phyloP scores from a whole-genome alignment of 1,140 invertebrate genomes.

The Camponotus floridanus region DNA sequence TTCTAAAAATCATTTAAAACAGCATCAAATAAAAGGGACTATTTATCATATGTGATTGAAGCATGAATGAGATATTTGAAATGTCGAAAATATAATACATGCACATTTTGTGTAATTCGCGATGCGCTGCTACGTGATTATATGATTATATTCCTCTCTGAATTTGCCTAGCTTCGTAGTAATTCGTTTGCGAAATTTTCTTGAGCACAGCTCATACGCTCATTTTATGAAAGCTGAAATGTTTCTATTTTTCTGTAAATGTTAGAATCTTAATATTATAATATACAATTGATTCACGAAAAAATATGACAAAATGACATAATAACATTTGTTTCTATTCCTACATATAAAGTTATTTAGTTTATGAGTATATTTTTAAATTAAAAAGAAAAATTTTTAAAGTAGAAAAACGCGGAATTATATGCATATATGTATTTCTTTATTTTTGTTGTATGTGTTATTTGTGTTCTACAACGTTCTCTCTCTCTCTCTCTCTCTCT shows the following conservation, averaged over 20 bases:
- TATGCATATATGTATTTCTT: constrained; percentile 1
- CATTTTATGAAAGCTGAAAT: neutral
- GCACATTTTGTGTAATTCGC: neutral
- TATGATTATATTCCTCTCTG: neutral
- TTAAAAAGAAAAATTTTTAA: neutral
- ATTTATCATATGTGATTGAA: constrained; percentile 28
- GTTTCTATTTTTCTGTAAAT: neutral
- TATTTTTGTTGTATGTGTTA: constrained; percentile 17
- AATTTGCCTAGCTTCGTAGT: neutral
- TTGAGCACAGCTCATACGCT: neutral
- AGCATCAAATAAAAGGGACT: constrained; percentile 5
- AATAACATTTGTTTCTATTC: constrained; percentile 13
- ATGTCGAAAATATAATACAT: constrained; percentile 16
- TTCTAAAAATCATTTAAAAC: constrained; percentile 40
- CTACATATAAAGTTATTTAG: neutral
- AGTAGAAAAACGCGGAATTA: neutral
- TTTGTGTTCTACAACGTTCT: neutral
- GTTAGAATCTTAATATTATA: neutral
- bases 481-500: neutral
- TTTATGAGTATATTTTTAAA: constrained; percentile 10
- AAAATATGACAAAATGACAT: neutral
- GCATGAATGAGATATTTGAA: neutral
- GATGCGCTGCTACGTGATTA: neutral
- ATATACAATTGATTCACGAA: neutral
- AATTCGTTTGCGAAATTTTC: neutral